Conservation (phyloP, 2,113 vertebrate genomes). For the Manacus vitellinus region DNA sequence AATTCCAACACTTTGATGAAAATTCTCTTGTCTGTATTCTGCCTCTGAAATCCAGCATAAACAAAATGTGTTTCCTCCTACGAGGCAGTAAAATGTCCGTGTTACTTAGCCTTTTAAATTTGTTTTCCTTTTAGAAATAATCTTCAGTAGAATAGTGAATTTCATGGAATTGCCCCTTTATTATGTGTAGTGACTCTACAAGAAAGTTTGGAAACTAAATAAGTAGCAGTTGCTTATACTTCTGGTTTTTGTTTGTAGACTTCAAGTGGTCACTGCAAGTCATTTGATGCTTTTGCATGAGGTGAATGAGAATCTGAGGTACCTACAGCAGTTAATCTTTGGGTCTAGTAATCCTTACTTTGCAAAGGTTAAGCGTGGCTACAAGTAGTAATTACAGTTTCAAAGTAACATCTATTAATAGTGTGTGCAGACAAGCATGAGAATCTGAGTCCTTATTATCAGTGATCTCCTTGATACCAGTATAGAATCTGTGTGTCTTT, state of each 20-base stretch:
- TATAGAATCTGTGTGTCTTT: neutral
- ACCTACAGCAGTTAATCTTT: constrained; percentile 27
- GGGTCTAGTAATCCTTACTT: neutral
- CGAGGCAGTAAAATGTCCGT: neutral
- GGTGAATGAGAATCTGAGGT: neutral
- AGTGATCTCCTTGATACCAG: neutral
- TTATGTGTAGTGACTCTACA: neutral
- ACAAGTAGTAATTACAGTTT: constrained; percentile 45
- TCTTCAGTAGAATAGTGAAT: neutral
- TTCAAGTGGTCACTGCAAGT: neutral
- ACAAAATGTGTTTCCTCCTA: neutral
- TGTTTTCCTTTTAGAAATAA: neutral
- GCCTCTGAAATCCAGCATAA: neutral
- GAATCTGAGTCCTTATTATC: constrained; percentile 22
- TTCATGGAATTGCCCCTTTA: neutral
- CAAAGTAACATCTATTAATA: constrained; percentile 42
- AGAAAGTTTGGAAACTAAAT: neutral
- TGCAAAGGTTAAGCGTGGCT: neutral
- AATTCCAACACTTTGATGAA: neutral
- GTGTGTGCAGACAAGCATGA: neutral
- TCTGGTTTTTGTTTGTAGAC: neutral
- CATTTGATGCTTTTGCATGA: neutral
- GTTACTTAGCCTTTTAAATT: neutral
- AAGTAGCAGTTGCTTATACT: neutral
- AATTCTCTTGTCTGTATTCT: neutral